Conservation (phyloP, 1,140 invertebrate species). For the Ceratina japonica region DNA sequence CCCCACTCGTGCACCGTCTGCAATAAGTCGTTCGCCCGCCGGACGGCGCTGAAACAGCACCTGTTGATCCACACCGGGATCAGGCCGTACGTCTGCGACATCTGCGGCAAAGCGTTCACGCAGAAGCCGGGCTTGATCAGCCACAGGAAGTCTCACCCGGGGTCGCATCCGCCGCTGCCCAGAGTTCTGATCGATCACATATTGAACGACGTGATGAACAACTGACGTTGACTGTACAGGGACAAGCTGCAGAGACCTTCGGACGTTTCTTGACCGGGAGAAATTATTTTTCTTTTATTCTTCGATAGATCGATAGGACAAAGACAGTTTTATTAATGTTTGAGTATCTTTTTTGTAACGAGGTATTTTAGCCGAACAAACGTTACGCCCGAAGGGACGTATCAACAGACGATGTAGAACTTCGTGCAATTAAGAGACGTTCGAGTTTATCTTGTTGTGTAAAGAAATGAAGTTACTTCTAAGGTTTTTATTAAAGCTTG, state of each 20-base stretch:
- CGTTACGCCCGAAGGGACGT: no score
- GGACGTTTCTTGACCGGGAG: not conserved
- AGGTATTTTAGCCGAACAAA: no score
- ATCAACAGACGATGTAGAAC: not conserved
- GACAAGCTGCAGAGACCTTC: not conserved
- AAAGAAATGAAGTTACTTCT: not conserved
- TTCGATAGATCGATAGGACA: not conserved
- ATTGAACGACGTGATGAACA: constrained; percentile 72
- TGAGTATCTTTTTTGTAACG: no score
- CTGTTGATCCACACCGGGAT: constrained; percentile 91
- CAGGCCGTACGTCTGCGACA: constrained; percentile 89
- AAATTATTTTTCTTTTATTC: no score
- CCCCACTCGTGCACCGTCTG: constrained; percentile 83
- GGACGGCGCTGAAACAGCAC: constrained; percentile 81
- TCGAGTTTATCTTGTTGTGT: not conserved
- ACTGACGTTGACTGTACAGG: constrained; percentile 9
- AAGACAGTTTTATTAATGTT: not conserved
- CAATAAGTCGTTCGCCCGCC: constrained; percentile 79
- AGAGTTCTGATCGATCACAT: constrained; percentile 76
- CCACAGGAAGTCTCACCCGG: constrained; percentile 83
- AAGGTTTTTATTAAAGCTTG: not conserved
- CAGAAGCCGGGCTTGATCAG: constrained; percentile 84
- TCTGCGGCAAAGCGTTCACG: constrained; percentile 88
- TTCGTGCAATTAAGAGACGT: not conserved
- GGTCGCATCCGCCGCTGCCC: constrained; percentile 74